phyloP scores from a whole-genome alignment of 2,113 vertebrate genomes.

The Canis aureus region DNA sequence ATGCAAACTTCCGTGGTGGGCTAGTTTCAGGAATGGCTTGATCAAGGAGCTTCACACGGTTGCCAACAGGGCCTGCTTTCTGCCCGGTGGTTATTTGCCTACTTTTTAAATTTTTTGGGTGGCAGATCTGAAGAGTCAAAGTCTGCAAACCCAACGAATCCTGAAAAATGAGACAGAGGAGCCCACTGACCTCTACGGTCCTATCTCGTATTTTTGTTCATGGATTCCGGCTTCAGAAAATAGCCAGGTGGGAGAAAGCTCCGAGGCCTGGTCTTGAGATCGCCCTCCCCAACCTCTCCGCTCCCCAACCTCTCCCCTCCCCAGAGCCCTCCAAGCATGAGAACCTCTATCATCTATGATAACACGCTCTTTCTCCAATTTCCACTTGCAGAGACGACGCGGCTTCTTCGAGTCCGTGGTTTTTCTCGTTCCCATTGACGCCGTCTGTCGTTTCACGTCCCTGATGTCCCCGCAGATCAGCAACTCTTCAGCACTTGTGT shows the following conservation, averaged over 20 bases:
- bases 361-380: too few relatives aligned
- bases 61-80: accelerated
- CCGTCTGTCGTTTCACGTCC: accelerated
- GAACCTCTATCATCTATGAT: too few relatives aligned
- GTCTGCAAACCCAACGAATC: not conserved
- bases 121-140: accelerated
- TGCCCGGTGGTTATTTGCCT: not conserved
- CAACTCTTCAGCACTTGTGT: not conserved
- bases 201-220: accelerated
- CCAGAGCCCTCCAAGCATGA: too few relatives aligned
- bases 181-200: accelerated
- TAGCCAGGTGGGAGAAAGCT: accelerated
- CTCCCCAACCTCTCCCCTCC: too few relatives aligned
- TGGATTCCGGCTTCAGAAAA: not conserved
- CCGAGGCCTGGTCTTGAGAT: not conserved
- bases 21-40: not conserved
- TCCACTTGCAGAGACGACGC: accelerated
- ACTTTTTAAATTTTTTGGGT: accelerated
- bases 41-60: accelerated
- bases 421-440: accelerated
- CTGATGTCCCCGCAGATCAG: accelerated
- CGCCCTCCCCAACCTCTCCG: not conserved
- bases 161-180: accelerated
- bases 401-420: accelerated
- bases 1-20: accelerated